Conservation (phyloP, 92 coral and sea anemone species). For the Blastomussa wellsi region DNA sequence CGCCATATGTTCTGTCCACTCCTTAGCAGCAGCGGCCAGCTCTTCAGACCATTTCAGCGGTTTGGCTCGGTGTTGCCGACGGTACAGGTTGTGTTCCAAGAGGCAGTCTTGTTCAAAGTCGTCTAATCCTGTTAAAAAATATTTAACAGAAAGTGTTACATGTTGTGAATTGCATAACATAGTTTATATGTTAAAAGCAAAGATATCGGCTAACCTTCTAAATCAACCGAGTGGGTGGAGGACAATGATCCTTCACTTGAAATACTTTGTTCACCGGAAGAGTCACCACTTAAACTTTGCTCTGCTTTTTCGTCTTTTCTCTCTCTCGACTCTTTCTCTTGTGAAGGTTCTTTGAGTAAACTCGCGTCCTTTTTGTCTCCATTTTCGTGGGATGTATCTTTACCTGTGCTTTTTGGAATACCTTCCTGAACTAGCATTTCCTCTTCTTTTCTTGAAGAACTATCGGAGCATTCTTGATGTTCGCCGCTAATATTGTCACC, state of each 20-base stretch:
- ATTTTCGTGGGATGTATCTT: background rate
- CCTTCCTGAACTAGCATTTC: background rate
- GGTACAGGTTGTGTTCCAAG: constrained; percentile 82
- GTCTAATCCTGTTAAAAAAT: constrained; percentile 36
- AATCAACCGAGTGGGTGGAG: constrained; percentile 44
- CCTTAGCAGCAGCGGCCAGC: constrained; percentile 69
- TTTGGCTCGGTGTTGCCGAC: constrained; percentile 78
- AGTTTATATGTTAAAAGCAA: background rate
- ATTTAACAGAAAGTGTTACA: background rate
- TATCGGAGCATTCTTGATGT: background rate
- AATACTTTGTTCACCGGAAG: constrained; percentile 58
- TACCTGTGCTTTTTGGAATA: background rate
- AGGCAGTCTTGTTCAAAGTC: constrained; percentile 90
- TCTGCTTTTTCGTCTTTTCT: constrained; percentile 31
- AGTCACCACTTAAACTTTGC: constrained; percentile 46
- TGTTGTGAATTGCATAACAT: background rate
- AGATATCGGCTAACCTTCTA: constrained; percentile 33
- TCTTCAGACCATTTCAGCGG: constrained; percentile 83
- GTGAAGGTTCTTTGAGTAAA: background rate
- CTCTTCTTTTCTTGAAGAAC: constrained; percentile 13
- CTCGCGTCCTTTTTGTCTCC: background rate
- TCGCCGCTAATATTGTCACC: background rate
- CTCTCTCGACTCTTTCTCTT: constrained; percentile 2
- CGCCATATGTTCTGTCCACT: constrained; percentile 75
- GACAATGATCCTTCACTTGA: constrained; percentile 59